Evolutionary conservation across 2,888 invertebrate genomes (phyloP).

Genomic region (Agonum fuliginosum): DNA sequence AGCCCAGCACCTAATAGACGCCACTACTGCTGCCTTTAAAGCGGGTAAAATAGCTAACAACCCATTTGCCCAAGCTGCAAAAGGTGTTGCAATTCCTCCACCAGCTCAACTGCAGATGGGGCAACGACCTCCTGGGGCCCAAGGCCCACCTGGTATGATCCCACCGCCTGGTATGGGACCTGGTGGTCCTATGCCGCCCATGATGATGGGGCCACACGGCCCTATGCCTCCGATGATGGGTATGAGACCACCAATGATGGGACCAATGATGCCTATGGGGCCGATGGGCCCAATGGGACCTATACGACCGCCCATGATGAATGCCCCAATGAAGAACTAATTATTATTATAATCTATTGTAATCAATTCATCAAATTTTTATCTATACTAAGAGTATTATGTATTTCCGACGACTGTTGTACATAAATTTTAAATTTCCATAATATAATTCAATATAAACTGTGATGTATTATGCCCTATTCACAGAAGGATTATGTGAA

Average conservation of each 20-base stretch:
- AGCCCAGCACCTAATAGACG: slow-evolving; percentile 98
- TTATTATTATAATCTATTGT: slow-evolving; percentile 19
- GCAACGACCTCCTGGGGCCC: slow-evolving; percentile 78
- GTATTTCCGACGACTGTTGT: neutral
- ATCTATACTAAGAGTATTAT: slow-evolving; percentile 54
- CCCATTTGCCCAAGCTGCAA: slow-evolving; percentile 82
- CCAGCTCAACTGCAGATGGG: slow-evolving; percentile 80
- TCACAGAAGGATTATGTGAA: no score
- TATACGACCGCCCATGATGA: slow-evolving; percentile 84
- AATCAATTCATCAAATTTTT: no score
- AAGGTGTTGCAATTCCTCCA: slow-evolving; percentile 86
- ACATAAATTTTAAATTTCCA: slow-evolving; percentile 47
- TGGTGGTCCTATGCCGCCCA: slow-evolving; percentile 74
- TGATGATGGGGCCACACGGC: slow-evolving; percentile 83
- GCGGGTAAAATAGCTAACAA: slow-evolving; percentile 96
- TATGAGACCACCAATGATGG: slow-evolving; percentile 88
- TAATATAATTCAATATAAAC: neutral
- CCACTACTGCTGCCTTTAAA: slow-evolving; percentile 98
- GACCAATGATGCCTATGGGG: slow-evolving; percentile 85
- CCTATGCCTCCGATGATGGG: slow-evolving; percentile 88
- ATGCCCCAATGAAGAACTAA: slow-evolving; percentile 78
- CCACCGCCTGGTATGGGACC: slow-evolving; percentile 66
- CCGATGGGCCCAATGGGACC: slow-evolving; percentile 82
- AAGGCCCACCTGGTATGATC: slow-evolving; percentile 74
- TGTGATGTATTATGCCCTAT: no score